Evolutionary conservation across 1,140 invertebrate species (phyloP).

Genomic region (Apocrypta bakeri): DNA sequence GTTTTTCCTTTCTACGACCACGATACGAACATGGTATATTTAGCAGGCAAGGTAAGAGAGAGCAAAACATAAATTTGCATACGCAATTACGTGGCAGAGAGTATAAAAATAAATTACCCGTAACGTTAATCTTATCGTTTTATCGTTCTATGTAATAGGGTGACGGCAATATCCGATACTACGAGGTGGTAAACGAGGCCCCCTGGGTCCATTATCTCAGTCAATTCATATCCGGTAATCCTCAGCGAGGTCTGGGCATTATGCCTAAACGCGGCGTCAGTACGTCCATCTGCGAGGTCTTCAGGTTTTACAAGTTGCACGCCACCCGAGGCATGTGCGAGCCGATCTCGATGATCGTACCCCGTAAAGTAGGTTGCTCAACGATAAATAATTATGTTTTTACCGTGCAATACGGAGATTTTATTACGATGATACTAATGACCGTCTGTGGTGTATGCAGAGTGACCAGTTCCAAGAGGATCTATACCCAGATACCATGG

Average conservation of each 20-base stretch:
- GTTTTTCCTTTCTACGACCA: slow-evolving; percentile 95
- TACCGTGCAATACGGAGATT: not conserved
- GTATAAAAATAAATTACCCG: not conserved
- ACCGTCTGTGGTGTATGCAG: slow-evolving; percentile 65
- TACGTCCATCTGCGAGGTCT: slow-evolving; percentile 88
- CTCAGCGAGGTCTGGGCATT: slow-evolving; percentile 90
- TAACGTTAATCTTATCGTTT: not conserved
- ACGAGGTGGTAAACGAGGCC: slow-evolving; percentile 89
- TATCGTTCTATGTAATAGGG: slow-evolving; percentile 75
- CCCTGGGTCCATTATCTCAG: slow-evolving; percentile 93
- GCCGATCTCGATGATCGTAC: slow-evolving; percentile 95
- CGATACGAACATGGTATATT: slow-evolving; percentile 91
- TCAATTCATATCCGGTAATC: slow-evolving; percentile 92
- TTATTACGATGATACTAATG: not conserved
- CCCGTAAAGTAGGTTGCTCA: slow-evolving; percentile 80
- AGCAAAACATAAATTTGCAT: not conserved
- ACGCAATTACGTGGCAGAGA: not conserved
- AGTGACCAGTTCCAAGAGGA: slow-evolving; percentile 90
- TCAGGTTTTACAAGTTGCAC: slow-evolving; percentile 94
- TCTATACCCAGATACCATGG: slow-evolving; percentile 93
- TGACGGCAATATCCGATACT: slow-evolving; percentile 96
- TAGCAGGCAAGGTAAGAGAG: slow-evolving; percentile 84
- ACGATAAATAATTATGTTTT: not conserved
- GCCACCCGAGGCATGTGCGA: slow-evolving; percentile 90
- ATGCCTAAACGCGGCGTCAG: slow-evolving; percentile 96